Conservation (phyloP, 2,888 invertebrate genomes). For the Hoplodrina blanda region DNA sequence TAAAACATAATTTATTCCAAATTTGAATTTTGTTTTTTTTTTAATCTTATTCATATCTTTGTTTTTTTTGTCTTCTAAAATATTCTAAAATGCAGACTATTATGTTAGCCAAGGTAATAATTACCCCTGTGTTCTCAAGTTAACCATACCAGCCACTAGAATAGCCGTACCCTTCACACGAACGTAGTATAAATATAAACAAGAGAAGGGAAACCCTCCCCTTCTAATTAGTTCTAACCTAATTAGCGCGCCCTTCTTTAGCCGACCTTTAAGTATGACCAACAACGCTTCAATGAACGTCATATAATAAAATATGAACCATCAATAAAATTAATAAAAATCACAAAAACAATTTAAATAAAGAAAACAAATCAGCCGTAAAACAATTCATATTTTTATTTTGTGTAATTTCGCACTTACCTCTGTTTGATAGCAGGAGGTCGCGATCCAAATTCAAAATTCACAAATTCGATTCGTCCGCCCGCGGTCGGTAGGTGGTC, state of each 20-base stretch:
- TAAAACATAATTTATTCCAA: neutral
- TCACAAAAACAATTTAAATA: constrained; percentile 1
- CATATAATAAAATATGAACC: constrained; percentile 30
- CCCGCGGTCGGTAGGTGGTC: constrained; percentile 61
- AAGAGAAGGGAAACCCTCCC: constrained; percentile 71
- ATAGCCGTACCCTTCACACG: constrained; percentile 61
- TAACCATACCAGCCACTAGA: constrained; percentile 56
- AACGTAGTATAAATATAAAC: constrained; percentile 73
- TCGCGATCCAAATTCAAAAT: constrained; percentile 69
- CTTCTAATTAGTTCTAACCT: constrained; percentile 86
- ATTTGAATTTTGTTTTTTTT: neutral
- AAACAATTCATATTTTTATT: neutral
- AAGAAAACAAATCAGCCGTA: constrained; percentile 2
- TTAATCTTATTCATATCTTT: neutral
- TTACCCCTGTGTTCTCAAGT: constrained; percentile 35
- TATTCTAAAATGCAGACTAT: neutral
- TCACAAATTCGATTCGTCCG: constrained; percentile 66
- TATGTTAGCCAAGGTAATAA: constrained; percentile 26
- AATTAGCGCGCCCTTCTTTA: constrained; percentile 77
- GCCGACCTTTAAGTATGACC: constrained; percentile 68
- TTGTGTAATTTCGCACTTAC: constrained; percentile 60
- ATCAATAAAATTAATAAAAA: constrained; percentile 8
- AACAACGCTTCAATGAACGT: constrained; percentile 39
- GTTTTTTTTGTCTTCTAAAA: neutral
- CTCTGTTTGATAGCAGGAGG: constrained; percentile 49